These are phyloP conservation scores for Aradophagus sp. DNA, from an alignment of 1,140 invertebrate species.

Conservation along the genomic window DNA sequence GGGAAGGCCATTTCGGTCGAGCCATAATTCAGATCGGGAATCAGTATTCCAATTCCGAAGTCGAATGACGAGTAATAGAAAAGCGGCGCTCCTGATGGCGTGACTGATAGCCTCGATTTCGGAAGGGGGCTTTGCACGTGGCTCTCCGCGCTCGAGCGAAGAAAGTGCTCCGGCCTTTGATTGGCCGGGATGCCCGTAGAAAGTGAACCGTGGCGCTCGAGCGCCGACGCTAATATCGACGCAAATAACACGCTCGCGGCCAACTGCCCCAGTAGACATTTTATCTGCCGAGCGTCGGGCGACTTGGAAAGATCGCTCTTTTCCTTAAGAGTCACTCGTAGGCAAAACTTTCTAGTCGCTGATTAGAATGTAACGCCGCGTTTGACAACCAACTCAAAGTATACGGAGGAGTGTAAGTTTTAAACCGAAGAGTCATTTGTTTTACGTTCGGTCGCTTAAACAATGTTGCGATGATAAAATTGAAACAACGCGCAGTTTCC, in stretches of 20 bases:
- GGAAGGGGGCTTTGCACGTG: constrained; percentile 55
- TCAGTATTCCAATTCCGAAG: constrained; percentile 31
- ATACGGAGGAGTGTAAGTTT: too few species aligned
- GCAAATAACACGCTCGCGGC: constrained; percentile 37
- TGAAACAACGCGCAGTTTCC: too few species aligned
- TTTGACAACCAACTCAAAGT: too few species aligned
- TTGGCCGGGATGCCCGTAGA: constrained; percentile 58
- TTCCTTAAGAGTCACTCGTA: too few species aligned
- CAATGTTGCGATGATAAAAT: too few species aligned
- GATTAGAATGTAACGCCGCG: too few species aligned
- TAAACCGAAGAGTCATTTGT: too few species aligned
- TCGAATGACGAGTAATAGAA: constrained; percentile 38
- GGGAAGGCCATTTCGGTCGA: background rate
- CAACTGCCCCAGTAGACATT: too few species aligned
- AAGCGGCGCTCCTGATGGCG: constrained; percentile 5
- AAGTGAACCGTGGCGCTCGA: constrained; percentile 65
- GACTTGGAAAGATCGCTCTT: too few species aligned
- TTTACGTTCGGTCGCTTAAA: too few species aligned
- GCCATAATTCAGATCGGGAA: constrained; percentile 34
- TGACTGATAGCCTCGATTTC: constrained; percentile 37
- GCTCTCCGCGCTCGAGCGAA: constrained; percentile 56
- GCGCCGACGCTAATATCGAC: constrained; percentile 51
- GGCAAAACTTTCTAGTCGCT: too few species aligned
- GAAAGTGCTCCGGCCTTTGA: constrained; percentile 62
- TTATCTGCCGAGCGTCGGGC: too few species aligned